Percentiles rank a stretch among this genome's conserved stretches.
Evolutionary conservation across 2,797 vertebrate species (phyloP).

Genomic region (Liasis olivaceus): DNA sequence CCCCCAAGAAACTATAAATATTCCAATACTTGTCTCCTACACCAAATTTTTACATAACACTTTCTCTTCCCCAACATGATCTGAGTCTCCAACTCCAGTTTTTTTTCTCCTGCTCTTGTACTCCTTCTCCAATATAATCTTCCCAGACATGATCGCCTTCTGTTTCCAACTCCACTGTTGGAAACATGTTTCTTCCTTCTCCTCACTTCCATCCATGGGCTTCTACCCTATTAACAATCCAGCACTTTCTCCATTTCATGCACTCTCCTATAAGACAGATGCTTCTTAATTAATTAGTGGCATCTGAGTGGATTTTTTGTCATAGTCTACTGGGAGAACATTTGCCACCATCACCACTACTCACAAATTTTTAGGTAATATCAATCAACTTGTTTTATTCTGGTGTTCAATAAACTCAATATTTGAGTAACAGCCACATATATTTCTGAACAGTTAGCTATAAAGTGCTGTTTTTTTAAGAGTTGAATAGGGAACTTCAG

Average conservation of each 20-base stretch:
- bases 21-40: not conserved
- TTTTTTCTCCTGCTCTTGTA: no score
- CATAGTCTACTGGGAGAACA: not conserved
- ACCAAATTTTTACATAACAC: not conserved
- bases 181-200: not conserved
- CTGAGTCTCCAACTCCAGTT: not conserved
- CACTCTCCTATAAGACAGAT: not conserved
- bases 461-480: not conserved
- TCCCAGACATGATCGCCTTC: not conserved
- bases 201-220: not conserved
- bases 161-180: not conserved
- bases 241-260: not conserved
- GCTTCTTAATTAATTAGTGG: not conserved
- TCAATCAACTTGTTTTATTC: not conserved
- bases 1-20: not conserved
- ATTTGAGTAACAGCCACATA: not conserved
- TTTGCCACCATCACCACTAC: not conserved
- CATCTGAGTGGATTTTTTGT: not conserved
- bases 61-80: not conserved
- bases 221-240: not conserved
- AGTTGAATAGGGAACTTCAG: not conserved
- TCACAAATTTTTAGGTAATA: not conserved
- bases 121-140: not conserved
- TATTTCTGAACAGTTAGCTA: not conserved
- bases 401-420: not conserved